These are phyloP conservation scores for Drosophila erecta DNA, from an alignment of 1,140 invertebrate genomes.

Conservation along the genomic window DNA sequence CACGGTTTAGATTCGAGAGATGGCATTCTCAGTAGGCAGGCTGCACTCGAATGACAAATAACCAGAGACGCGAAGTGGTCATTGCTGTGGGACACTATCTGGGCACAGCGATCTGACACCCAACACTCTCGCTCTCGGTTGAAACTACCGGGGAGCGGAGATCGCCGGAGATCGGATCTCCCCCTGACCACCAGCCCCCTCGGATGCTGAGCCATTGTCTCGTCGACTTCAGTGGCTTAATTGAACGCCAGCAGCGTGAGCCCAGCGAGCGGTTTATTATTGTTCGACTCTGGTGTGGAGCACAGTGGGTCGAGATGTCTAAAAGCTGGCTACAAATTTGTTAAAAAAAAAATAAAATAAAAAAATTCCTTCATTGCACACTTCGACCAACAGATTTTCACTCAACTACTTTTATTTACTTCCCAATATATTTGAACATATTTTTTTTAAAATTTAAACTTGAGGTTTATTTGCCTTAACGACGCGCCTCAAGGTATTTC, in stretches of 20 bases:
- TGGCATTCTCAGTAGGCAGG: conserved; percentile 6
- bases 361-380: too few species aligned
- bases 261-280: conserved; percentile 49
- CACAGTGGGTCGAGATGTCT: conserved; percentile 16
- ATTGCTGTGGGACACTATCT: conserved; percentile 8
- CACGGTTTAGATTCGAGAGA: not conserved
- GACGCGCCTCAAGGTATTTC: too few species aligned
- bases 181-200: conserved; percentile 7
- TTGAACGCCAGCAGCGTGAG: conserved; percentile 54
- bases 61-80: conserved; percentile 12
- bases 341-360: too few species aligned
- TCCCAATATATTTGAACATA: too few species aligned
- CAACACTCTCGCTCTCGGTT: conserved; percentile 13
- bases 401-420: too few species aligned
- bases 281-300: conserved; percentile 14
- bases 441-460: too few species aligned
- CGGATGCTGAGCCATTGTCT: conserved; percentile 52
- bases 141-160: conserved; percentile 7
- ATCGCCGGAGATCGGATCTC: not conserved
- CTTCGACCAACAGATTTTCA: too few species aligned
- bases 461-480: too few species aligned
- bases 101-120: conserved; percentile 10
- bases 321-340: not conserved
- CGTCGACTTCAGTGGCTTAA: conserved; percentile 58
- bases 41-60: conserved; percentile 40